phyloP scores from a whole-genome alignment of 2,888 invertebrate genomes.

The Andrena minutula region DNA sequence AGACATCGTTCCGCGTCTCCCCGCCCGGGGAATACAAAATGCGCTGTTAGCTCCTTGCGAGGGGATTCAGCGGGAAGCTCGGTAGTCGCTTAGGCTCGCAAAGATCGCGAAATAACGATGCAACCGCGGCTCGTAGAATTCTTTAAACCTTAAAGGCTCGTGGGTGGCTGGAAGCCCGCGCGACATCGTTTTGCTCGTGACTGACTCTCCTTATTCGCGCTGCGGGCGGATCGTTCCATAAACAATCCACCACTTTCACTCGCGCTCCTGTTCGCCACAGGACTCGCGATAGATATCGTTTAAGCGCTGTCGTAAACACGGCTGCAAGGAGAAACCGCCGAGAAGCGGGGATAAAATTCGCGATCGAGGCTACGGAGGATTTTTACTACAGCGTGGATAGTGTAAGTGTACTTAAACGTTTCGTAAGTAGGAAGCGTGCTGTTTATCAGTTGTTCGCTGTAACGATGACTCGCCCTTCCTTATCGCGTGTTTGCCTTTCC shows the following conservation, averaged over 20 bases:
- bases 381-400: too few species aligned
- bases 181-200: conserved; percentile 41
- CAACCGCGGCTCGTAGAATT: background rate
- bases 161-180: background rate
- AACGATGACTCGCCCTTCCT: background rate
- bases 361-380: too few species aligned
- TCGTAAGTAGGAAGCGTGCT: too few species aligned
- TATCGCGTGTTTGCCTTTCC: background rate
- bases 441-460: background rate
- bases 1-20: background rate
- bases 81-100: too few species aligned
- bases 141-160: conserved; percentile 24
- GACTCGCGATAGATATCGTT: conserved; percentile 20
- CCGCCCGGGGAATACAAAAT: background rate
- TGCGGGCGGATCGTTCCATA: conserved; percentile 40
- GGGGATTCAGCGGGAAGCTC: too few species aligned
- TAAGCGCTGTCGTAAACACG: background rate
- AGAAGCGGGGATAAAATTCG: too few species aligned
- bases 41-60: background rate
- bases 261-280: conserved; percentile 19
- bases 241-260: conserved; percentile 59
- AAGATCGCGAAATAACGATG: background rate
- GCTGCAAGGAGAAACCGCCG: background rate
- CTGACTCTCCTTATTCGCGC: conserved; percentile 48
- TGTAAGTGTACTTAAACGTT: too few species aligned